Percentiles rank a stretch among this genome's conserved stretches.
phyloP scores from a whole-genome alignment of 2,797 vertebrate species.

The Phylloscopus collybita region DNA sequence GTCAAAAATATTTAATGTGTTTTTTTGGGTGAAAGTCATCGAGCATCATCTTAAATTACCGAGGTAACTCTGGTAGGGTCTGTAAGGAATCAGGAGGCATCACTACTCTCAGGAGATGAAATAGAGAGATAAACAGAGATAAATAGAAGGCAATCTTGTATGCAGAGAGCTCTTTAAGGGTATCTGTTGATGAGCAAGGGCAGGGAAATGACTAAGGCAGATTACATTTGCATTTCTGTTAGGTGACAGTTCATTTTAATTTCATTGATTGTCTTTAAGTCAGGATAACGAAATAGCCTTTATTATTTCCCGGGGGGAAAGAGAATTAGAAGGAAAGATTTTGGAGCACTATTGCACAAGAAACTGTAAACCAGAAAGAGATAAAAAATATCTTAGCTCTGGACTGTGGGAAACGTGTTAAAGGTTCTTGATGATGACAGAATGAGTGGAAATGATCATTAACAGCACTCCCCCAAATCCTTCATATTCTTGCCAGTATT shows the following conservation, averaged over 20 bases:
- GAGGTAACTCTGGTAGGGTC: not conserved
- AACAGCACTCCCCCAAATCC: not conserved
- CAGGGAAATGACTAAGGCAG: not conserved
- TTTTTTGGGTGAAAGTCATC: not conserved
- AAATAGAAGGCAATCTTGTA: not conserved
- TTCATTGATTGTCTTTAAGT: not conserved
- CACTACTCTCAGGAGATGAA: not conserved
- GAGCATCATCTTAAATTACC: not conserved
- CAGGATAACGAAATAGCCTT: not conserved
- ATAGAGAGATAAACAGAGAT: not conserved
- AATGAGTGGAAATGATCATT: not conserved
- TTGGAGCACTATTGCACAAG: not conserved
- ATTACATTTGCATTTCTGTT: constrained; percentile 27
- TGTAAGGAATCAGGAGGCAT: not conserved
- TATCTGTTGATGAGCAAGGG: constrained; percentile 9
- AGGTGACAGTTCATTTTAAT: constrained; percentile 10
- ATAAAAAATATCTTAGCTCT: not conserved
- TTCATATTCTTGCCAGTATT: not conserved
- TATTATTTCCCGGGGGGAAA: not conserved
- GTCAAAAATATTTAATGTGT: not conserved
- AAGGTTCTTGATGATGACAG: not conserved
- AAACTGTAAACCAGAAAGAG: not conserved
- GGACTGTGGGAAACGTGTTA: not conserved
- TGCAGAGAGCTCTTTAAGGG: not conserved
- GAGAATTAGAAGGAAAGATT: not conserved